These are phyloP conservation scores for Odontocolon sp. DNA, from an alignment of 2,888 invertebrate genomes.

Conservation along the genomic window DNA sequence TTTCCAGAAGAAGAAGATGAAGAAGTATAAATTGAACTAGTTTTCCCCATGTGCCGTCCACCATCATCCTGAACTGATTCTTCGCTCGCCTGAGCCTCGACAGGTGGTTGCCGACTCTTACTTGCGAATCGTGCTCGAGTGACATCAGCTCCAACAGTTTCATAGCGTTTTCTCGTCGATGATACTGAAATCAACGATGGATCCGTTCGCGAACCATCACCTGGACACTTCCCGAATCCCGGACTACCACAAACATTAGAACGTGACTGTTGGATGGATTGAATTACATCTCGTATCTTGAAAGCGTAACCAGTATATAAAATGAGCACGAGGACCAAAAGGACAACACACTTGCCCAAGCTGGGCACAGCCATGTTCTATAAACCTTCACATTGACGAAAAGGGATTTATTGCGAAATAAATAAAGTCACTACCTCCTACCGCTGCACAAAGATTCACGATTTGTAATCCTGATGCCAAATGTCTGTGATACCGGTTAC, in stretches of 20 bases:
- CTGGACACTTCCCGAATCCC: constrained; percentile 68
- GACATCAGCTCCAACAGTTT: constrained; percentile 25
- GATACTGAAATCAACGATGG: constrained; percentile 10
- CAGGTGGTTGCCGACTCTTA: constrained; percentile 70
- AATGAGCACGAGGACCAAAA: constrained; percentile 68
- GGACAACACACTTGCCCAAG: constrained; percentile 71
- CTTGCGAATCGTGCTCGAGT: constrained; percentile 63
- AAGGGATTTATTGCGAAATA: constrained; percentile 13
- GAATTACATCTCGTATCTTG: constrained; percentile 71
- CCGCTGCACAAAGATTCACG: too few relatives aligned
- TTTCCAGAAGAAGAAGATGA: constrained; percentile 2
- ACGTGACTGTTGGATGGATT: constrained; percentile 43
- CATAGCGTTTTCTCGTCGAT: constrained; percentile 37
- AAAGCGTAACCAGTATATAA: constrained; percentile 73
- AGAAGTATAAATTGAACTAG: too few relatives aligned
- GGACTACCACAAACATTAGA: constrained; percentile 51
- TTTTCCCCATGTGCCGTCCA: background rate
- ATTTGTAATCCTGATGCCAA: background rate
- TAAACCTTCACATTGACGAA: constrained; percentile 70
- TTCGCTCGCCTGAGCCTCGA: constrained; percentile 59
- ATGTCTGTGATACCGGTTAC: background rate
- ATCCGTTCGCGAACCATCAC: constrained; percentile 34
- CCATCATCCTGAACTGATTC: constrained; percentile 21
- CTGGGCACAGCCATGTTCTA: constrained; percentile 75
- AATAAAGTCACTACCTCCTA: background rate